Evolutionary conservation across 2,113 vertebrate species (phyloP).

Genomic region (Bombycilla garrulus): DNA sequence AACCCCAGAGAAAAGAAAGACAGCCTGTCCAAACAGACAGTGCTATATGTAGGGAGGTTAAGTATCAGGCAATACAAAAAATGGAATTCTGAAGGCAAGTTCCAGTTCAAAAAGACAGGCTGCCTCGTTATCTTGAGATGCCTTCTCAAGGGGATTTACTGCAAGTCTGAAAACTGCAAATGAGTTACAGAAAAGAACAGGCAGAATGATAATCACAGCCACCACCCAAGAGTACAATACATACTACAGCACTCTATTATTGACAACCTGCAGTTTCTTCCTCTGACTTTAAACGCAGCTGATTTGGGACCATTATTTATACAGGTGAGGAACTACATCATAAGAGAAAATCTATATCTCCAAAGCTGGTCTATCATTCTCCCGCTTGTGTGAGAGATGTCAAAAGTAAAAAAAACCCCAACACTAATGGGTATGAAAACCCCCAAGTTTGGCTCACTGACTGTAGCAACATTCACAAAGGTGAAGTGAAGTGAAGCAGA

Average conservation of each 20-base stretch:
- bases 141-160: constrained; percentile 27
- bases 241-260: not conserved
- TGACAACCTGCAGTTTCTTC: not conserved
- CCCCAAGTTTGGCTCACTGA: not conserved
- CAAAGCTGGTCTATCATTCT: not conserved
- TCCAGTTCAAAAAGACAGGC: constrained; percentile 16
- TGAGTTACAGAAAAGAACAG: constrained; percentile 21
- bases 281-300: not conserved
- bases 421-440: not conserved
- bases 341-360: not conserved
- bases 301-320: not conserved
- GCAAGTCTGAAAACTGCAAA: constrained; percentile 36
- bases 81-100: constrained; percentile 30
- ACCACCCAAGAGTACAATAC: not conserved
- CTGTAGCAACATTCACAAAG: not conserved
- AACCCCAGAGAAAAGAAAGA: not conserved
- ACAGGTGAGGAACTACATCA: not conserved
- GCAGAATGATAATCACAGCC: constrained; percentile 7
- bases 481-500: not conserved
- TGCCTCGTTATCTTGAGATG: constrained; percentile 23
- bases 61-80: not conserved
- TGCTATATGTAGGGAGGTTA: not conserved
- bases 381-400: not conserved
- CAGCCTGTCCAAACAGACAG: not conserved
- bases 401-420: not conserved